Evolutionary conservation across 2,797 vertebrate species (phyloP).

Genomic region (Chelmon rostratus): DNA sequence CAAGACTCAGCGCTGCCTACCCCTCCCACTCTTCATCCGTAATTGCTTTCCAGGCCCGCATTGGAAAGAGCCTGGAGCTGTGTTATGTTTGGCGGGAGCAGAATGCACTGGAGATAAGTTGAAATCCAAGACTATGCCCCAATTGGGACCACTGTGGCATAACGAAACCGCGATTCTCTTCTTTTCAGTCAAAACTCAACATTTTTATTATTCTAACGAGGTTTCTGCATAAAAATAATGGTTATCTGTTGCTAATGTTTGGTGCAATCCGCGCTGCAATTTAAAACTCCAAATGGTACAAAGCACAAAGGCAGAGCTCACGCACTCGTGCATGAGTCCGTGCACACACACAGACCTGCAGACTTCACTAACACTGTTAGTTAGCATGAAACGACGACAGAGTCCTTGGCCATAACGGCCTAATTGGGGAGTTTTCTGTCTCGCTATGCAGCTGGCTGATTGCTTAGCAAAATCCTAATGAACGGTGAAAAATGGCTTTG

Average conservation of each 20-base stretch:
- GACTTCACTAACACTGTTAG: slow-evolving; percentile 46
- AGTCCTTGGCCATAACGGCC: slow-evolving; percentile 49
- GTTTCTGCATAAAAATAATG: slow-evolving; percentile 54
- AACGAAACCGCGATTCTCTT: slow-evolving; percentile 54
- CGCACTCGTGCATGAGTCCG: slow-evolving; percentile 1
- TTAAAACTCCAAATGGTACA: slow-evolving; percentile 47
- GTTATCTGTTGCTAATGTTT: slow-evolving; percentile 56
- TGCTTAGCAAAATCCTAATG: slow-evolving; percentile 66
- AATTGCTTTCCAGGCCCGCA: slow-evolving; percentile 80
- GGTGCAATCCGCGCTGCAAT: slow-evolving; percentile 33
- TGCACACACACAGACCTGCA: slow-evolving; percentile 24
- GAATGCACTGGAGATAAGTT: slow-evolving; percentile 72
- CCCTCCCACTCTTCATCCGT: slow-evolving; percentile 65
- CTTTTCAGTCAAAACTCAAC: slow-evolving; percentile 35
- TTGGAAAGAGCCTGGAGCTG: slow-evolving; percentile 71
- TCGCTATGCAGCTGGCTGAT: slow-evolving; percentile 69
- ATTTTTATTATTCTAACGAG: slow-evolving; percentile 59
- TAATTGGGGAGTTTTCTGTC: slow-evolving; percentile 70
- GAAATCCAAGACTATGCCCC: slow-evolving; percentile 70
- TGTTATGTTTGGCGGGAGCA: slow-evolving; percentile 75
- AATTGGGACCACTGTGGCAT: slow-evolving; percentile 65
- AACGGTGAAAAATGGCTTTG: slow-evolving; percentile 71
- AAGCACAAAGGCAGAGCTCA: slow-evolving; percentile 37
- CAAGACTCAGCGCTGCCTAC: slow-evolving; percentile 57
- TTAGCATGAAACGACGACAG: slow-evolving; percentile 47